A percentile compares a stretch with the other conserved stretches of the same genome.
Conservation (phyloP, 2,888 invertebrate species). For the Cryptus armator region DNA sequence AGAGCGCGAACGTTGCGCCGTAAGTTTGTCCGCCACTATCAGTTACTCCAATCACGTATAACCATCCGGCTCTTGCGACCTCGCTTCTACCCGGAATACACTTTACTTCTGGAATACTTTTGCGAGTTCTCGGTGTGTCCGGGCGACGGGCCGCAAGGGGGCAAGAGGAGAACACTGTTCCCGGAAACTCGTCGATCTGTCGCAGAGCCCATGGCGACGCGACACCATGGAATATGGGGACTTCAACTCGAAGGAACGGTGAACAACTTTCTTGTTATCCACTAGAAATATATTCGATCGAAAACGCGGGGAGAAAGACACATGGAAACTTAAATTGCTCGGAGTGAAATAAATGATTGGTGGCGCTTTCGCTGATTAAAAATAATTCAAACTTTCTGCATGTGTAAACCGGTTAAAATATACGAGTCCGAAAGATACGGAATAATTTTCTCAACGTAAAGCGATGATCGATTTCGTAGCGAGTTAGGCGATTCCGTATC, state of each 20-base stretch:
- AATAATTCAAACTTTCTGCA: not conserved
- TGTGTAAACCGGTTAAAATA: not conserved
- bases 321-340: not conserved
- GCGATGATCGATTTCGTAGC: not conserved
- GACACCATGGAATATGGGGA: not conserved
- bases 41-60: conserved; percentile 79
- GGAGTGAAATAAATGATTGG: not conserved
- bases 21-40: conserved; percentile 77
- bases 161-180: conserved; percentile 58
- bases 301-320: not conserved
- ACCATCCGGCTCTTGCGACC: conserved; percentile 72
- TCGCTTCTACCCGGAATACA: conserved; percentile 37
- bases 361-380: not conserved
- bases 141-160: conserved; percentile 41
- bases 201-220: not conserved
- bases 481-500: not conserved
- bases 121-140: conserved; percentile 21
- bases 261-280: conserved; percentile 16
- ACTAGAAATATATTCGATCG: not conserved
- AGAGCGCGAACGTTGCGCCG: conserved; percentile 56
- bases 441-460: not conserved
- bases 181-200: conserved; percentile 64
- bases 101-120: conserved; percentile 70
- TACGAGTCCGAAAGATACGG: not conserved
- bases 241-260: not conserved